Percentiles rank a stretch among this genome's conserved stretches.
Evolutionary conservation across 2,888 invertebrate genomes (phyloP).

Genomic region (Eristalinus aeneus): DNA sequence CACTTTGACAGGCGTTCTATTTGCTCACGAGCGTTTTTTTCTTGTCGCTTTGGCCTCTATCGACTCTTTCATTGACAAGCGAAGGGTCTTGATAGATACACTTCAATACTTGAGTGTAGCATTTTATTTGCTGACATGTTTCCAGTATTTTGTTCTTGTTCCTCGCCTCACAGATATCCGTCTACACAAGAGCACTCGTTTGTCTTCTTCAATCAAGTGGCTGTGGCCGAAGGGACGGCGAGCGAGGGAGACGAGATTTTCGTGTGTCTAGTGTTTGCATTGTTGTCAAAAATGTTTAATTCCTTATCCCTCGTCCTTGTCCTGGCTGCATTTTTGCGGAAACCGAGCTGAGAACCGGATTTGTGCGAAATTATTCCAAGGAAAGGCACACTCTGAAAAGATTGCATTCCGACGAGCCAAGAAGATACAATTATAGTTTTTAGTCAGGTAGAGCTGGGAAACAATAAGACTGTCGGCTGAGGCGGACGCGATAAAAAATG

Average conservation of each 20-base stretch:
- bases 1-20: conserved; percentile 64
- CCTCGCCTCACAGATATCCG: conserved; percentile 42
- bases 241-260: conserved; percentile 12
- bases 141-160: conserved; percentile 24
- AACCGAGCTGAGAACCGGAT: conserved; percentile 55
- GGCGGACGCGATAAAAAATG: conserved; percentile 13
- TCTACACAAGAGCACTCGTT: conserved; percentile 42
- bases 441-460: background rate
- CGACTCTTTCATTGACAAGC: conserved; percentile 23
- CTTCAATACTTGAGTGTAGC: conserved; percentile 48
- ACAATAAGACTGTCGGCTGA: background rate
- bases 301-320: background rate
- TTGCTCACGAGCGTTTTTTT: conserved; percentile 56
- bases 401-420: background rate
- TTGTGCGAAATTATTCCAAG: conserved; percentile 54
- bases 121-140: conserved; percentile 69
- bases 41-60: conserved; percentile 9
- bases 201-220: conserved; percentile 34
- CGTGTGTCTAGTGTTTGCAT: conserved; percentile 59
- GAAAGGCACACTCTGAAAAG: background rate
- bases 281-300: conserved; percentile 66
- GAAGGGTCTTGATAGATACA: conserved; percentile 52
- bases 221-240: background rate
- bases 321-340: background rate
- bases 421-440: conserved; percentile 35